These are phyloP conservation scores for Aspidapion aeneum DNA, from an alignment of 2,888 invertebrate genomes.

Conservation along the genomic window DNA sequence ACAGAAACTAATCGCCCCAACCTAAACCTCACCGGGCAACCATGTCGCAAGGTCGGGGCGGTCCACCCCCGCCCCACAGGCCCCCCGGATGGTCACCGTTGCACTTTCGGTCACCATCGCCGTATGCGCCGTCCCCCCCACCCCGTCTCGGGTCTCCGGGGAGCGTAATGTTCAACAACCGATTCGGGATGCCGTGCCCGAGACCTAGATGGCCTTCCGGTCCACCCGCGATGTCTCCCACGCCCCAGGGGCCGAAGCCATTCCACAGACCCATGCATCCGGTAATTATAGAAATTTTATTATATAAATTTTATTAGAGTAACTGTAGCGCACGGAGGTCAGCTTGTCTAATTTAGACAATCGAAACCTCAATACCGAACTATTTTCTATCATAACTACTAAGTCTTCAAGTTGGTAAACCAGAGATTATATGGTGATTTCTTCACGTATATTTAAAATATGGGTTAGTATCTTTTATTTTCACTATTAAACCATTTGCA, in stretches of 20 bases:
- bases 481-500: too few relatives aligned
- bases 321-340: too few relatives aligned
- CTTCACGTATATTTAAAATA: too few relatives aligned
- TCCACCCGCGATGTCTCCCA: conserved; percentile 43
- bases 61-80: conserved; percentile 31
- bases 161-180: conserved; percentile 48
- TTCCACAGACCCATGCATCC: conserved; percentile 47
- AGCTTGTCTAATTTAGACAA: too few relatives aligned
- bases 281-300: conserved; percentile 35
- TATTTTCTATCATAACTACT: too few relatives aligned
- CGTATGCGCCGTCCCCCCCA: conserved; percentile 74
- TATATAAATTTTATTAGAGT: background rate
- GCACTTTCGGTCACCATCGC: conserved; percentile 71
- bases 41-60: conserved; percentile 43
- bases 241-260: conserved; percentile 49
- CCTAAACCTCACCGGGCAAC: conserved; percentile 18
- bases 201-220: conserved; percentile 63
- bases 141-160: conserved; percentile 55
- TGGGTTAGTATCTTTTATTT: too few relatives aligned
- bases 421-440: too few relatives aligned
- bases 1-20: background rate
- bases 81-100: conserved; percentile 54
- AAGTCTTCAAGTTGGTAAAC: too few relatives aligned
- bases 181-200: conserved; percentile 59
- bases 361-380: too few relatives aligned